phyloP scores from a whole-genome alignment of 53 echinoderm and acorn worm genomes.

The Paelopatides confundens region DNA sequence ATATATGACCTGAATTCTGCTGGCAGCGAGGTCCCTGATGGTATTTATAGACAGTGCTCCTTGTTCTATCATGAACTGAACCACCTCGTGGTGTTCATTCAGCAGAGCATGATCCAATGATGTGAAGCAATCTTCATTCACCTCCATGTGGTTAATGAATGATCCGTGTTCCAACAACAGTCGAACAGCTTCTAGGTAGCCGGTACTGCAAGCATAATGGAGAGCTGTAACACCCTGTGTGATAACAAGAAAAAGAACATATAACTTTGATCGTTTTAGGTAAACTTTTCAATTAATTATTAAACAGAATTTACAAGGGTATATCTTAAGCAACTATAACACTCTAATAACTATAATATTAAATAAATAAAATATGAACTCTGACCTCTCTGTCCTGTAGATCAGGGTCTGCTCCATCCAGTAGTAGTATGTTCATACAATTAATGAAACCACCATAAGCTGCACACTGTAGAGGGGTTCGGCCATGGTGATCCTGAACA shows the following conservation, averaged over 20 bases:
- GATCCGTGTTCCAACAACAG: constrained; percentile 83
- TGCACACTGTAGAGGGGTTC: constrained; percentile 95
- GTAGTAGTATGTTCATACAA: constrained; percentile 86
- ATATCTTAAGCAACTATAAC: too few relatives aligned
- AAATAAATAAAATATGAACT: background rate
- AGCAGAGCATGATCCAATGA: constrained; percentile 90
- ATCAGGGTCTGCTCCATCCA: constrained; percentile 88
- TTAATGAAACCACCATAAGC: constrained; percentile 98
- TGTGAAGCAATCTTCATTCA: constrained; percentile 84
- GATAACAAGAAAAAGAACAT: too few relatives aligned
- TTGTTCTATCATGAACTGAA: constrained; percentile 95
- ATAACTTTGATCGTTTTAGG: too few relatives aligned
- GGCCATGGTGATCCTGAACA: constrained; percentile 82
- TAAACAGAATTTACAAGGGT: too few relatives aligned
- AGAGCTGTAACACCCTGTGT: constrained; percentile 98
- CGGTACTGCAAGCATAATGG: constrained; percentile 94
- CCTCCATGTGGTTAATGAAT: constrained; percentile 94
- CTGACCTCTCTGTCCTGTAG: constrained; percentile 90
- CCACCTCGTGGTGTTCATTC: constrained; percentile 91
- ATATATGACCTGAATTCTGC: constrained; percentile 74
- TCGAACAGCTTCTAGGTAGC: constrained; percentile 85
- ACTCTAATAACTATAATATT: too few relatives aligned
- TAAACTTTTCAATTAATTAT: too few relatives aligned
- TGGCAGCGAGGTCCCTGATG: constrained; percentile 92
- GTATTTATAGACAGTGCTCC: constrained; percentile 93